Evolutionary conservation across 2,113 vertebrate species (phyloP), one percentile per base, ranked within the genome.

Genomic region (Athene noctua): DNA sequence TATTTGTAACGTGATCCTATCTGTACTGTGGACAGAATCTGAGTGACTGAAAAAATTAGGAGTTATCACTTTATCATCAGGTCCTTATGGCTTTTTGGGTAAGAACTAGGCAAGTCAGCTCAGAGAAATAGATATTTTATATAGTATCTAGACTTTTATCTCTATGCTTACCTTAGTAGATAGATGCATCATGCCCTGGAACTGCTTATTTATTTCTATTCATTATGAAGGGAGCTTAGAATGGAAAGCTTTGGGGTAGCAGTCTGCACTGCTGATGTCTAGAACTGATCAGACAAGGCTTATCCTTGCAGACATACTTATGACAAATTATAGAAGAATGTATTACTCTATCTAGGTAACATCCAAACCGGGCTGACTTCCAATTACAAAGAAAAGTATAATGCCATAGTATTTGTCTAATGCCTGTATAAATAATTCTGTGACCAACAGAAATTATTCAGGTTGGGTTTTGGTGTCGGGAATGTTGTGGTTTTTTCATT

Each of bases 391-490:
- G 9, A 21, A 44, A 88, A 88, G 38, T 42, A 38, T 9, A 74
- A 46, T 66, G 17, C 6, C 10, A 40, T 18, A 49, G 49, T 80
- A 62, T 38, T 66, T 4, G 15, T 61, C n/a, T 78, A 91, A 80
- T 66, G 27, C 6, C 26, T 72, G 11, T 30, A 54, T 21, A 65
- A 79, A 52, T 67, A 42, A 79, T 38, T 63, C 14, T 0, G 0
- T 61, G 46, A 77, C 19, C 5, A 71, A 72, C 6, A 47, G 7
- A 63, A 90, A 51, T 34, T 58, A 65, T 65, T 88, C 14, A 75
- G 66, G 51, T 42, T 57, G 15, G 0, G 0, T 12, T 78, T 67
- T 5, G 3, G 4, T 9, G 1, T 34, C 38, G 34, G 15, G 3
- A 21, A 47, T 47, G 46, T 2, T 21, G 34, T 11, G 11, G 3